phyloP scores from a whole-genome alignment of 2,888 invertebrate genomes.

The Apotomis capreana region DNA sequence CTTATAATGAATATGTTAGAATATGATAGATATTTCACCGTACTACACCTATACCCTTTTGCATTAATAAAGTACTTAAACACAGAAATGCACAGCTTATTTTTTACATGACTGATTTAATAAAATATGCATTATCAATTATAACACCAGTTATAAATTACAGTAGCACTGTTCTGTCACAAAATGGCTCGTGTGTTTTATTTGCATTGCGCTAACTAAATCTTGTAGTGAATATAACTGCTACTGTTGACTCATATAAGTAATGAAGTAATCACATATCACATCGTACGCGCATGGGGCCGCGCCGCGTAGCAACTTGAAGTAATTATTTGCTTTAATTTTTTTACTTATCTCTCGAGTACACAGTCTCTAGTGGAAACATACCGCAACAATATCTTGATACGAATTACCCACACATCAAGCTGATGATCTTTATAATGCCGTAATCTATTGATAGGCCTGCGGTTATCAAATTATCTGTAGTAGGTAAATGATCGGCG shows the following conservation, averaged over 20 bases:
- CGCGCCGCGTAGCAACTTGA: conserved; percentile 13
- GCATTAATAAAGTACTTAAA: too few species aligned
- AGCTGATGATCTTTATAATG: background rate
- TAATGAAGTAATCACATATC: background rate
- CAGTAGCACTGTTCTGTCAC: too few species aligned
- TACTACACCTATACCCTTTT: too few species aligned
- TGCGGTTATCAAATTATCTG: conserved; percentile 8
- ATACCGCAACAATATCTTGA: conserved; percentile 20
- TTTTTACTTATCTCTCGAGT: conserved; percentile 6
- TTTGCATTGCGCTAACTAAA: background rate
- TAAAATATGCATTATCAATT: too few species aligned
- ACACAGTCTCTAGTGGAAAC: conserved; percentile 19
- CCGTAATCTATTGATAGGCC: conserved; percentile 18
- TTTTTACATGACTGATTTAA: too few species aligned
- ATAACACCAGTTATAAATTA: too few species aligned
- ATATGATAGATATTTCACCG: too few species aligned
- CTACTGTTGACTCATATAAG: background rate
- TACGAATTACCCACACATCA: conserved; percentile 13
- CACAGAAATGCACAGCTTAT: too few species aligned
- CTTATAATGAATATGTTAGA: too few species aligned
- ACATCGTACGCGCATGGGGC: background rate
- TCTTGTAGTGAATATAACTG: background rate
- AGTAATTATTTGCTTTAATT: conserved; percentile 10
- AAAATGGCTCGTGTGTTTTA: background rate
- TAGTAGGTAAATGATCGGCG: background rate